phyloP scores from a whole-genome alignment of 2,113 vertebrate genomes.

The Colistium nudipinnis region DNA sequence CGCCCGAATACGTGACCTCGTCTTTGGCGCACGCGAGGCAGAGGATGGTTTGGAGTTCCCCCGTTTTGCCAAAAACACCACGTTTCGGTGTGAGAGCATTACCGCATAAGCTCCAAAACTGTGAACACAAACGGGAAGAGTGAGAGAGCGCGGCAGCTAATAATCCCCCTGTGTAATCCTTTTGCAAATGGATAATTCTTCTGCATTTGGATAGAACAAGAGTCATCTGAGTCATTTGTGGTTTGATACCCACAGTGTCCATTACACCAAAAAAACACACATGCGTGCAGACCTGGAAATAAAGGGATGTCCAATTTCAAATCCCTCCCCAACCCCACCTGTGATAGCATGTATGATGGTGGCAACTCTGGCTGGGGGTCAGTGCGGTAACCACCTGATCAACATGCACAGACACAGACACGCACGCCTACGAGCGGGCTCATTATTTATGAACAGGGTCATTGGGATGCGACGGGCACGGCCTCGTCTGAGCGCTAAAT shows the following conservation, averaged over 20 bases:
- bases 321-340: background rate
- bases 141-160: conserved; percentile 54
- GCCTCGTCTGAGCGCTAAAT: conserved; percentile 68
- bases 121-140: conserved; percentile 70
- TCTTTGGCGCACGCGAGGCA: conserved; percentile 97
- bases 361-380: conserved; percentile 41
- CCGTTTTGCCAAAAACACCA: conserved; percentile 96
- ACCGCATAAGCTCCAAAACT: conserved; percentile 99
- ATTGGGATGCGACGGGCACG: conserved; percentile 74
- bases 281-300: conserved; percentile 31
- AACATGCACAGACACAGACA: conserved; percentile 69
- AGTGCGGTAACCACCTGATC: conserved; percentile 66
- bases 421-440: conserved; percentile 26
- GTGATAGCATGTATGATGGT: conserved; percentile 24
- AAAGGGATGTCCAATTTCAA: conserved; percentile 55
- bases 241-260: conserved; percentile 3
- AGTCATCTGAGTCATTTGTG: conserved; percentile 32
- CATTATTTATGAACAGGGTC: conserved; percentile 77
- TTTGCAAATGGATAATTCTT: conserved; percentile 57
- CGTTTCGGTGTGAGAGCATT: conserved; percentile 96
- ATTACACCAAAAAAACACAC: conserved; percentile 19
- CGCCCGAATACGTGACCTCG: conserved; percentile 96
- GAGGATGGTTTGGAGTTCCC: conserved; percentile 98
- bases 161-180: conserved; percentile 69
- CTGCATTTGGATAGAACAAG: conserved; percentile 44